Conservation (phyloP, 2,888 invertebrate species). For the Drosophila cracens region DNA sequence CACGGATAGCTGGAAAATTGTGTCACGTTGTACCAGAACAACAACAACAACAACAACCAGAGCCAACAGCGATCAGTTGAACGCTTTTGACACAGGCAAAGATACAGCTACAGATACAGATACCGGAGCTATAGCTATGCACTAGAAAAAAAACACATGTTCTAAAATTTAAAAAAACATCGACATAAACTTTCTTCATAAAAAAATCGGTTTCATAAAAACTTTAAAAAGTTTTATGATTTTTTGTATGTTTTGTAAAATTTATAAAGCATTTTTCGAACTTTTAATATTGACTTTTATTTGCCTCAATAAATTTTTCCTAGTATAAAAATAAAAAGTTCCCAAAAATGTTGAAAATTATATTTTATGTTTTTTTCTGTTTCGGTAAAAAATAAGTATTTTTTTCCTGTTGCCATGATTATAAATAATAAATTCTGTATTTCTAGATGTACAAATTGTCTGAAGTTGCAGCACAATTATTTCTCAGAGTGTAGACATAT, state of each 20-base stretch:
- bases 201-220: neutral
- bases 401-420: neutral
- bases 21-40: slow-evolving; percentile 68
- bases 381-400: neutral
- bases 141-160: neutral
- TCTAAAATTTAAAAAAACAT: neutral
- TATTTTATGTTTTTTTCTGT: neutral
- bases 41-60: slow-evolving; percentile 12
- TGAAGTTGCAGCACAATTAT: neutral
- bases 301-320: neutral
- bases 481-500: slow-evolving; percentile 11
- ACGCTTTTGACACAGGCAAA: slow-evolving; percentile 36
- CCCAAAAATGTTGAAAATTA: accelerated
- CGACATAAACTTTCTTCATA: neutral
- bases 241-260: neutral
- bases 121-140: neutral
- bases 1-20: slow-evolving; percentile 73
- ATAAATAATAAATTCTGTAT: neutral
- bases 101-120: slow-evolving; percentile 16
- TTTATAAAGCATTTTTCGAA: neutral
- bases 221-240: neutral
- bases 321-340: neutral
- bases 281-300: neutral
- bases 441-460: neutral
- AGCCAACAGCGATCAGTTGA: slow-evolving; percentile 31